Base-by-base conservation (phyloP, 2,113 vertebrate genomes). In the Panthera tigris region DNA sequence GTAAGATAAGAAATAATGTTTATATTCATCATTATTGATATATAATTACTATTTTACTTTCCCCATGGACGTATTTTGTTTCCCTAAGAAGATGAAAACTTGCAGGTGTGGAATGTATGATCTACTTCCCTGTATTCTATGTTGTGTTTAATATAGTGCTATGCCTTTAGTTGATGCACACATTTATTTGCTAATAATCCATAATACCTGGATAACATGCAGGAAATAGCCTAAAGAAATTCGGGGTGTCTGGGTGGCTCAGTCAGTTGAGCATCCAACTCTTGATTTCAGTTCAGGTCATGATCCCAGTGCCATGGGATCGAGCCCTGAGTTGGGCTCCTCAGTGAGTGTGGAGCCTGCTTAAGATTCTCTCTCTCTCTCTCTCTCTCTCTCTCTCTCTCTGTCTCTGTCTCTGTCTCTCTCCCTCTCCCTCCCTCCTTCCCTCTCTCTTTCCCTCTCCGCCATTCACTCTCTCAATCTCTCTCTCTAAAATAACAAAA, bases 11-110 rank as follows among this genome's bases (percentile, higher is more conserved):
- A 86, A 36, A 48, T 80, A 27, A 4, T 85, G 5, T 82, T 94
- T 84, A 90, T 21, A 31, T 6, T 88, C 48, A 76, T 55, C 11
- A 66, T 81, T 80, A 33, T 68, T 95, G 90, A 74, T 7, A 5
- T 48, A 41, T 66, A 3, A 87, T 87, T 68, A 45, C 61, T 33
- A 50, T 80, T 95, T 94, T 55, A 76, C 9, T 94, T 94, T 50
- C 48, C 19, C 11, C 11, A 69, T 73, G 23, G 57, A 33, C 12
- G 48, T 50, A 63, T 69, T 74, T 93, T 96, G 27, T 96, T 13
- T 36, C 2, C 1, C 16, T 61, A 25, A 95, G 55, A 90, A 48
- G 10, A 84, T 36, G 25, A 3, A 50, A 29, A 82, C 36, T 52
- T 87, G 5, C 82, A 36, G 15, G 5, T 83, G 4, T 71, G 15